Evolutionary conservation across 2,888 invertebrate species (phyloP), one percentile per base, ranked within the genome.

Genomic region (Apamea crenata): DNA sequence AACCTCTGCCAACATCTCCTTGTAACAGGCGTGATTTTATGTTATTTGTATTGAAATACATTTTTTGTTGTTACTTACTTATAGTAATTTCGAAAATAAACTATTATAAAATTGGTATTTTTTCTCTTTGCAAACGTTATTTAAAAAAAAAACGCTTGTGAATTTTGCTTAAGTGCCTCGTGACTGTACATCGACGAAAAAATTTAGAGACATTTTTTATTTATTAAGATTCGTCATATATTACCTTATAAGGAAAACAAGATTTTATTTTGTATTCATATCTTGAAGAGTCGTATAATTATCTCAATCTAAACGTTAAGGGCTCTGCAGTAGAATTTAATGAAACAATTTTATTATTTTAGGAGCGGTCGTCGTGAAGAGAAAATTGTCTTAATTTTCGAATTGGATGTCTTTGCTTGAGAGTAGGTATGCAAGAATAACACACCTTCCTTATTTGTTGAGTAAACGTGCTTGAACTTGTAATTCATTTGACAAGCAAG

Each of bases 231-330:
- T 61, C 40, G 81, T 74, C 68, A 66, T 75, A 65, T 53, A 50
- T 69, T 68, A 59, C 67, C 73, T 6, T 63, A 72, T 21, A 66
- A 83, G 81, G 59, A 74, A 78, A 81, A 87, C 69, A 74, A 72
- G 61, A 80, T 80, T 77, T 77, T 77, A 82, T 85, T 76, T 69
- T 67, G 47, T 78, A 66, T 71, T 78, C 79, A 73, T 78, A 44
- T 88, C 86, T 84, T 69, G 44, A 74, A 78, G 76, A 32, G 65
- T n/a, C 66, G 63, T 25, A 78, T 78, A 80, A 86, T 81, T 78
- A 76, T 77, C 69, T 63, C 73, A 81, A 78, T 82, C 44, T 68
- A 21, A 80, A 76, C 29, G 66, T 59, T 36, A 68, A 69, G 56
- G 65, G 67, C 67, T 73, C 47, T 32, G 61, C 36, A 68, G 8